These are phyloP conservation scores for Meloidogyne floridensis DNA, from an alignment of 1,140 invertebrate genomes.

Conservation along the genomic window DNA sequence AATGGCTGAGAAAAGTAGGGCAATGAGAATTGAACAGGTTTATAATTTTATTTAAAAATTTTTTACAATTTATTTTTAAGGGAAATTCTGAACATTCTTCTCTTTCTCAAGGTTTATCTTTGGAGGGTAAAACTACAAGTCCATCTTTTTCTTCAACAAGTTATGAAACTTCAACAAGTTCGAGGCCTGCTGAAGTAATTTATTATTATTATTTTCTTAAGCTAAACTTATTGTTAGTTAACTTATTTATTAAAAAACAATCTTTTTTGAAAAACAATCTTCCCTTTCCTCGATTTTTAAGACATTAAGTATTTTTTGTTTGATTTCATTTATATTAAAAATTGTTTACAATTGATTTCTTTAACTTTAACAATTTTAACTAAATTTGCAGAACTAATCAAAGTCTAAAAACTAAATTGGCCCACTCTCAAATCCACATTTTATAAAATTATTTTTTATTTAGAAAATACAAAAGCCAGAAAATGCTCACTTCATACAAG, in stretches of 20 bases:
- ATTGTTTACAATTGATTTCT: no score
- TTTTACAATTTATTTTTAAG: background rate
- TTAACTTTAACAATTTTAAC: no score
- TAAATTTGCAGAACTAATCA: no score
- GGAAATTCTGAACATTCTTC: background rate
- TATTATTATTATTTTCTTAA: no score
- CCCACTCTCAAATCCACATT: no score
- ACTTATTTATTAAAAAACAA: no score
- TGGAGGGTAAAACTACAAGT: background rate
- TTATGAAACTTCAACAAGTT: conserved; percentile 4
- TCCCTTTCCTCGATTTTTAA: no score
- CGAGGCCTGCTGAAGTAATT: background rate
- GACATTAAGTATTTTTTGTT: no score
- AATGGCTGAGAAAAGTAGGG: background rate
- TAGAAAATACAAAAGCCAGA: background rate
- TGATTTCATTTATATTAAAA: no score
- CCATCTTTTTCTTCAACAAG: background rate
- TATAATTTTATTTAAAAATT: background rate
- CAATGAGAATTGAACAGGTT: background rate
- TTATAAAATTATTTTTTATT: background rate
- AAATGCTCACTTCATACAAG: background rate
- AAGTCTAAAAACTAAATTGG: no score
- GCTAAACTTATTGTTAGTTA: no score
- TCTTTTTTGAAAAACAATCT: no score
- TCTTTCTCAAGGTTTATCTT: conserved; percentile 4